Conservation (phyloP, 2,888 invertebrate species). For the Hydraecia micacea region DNA sequence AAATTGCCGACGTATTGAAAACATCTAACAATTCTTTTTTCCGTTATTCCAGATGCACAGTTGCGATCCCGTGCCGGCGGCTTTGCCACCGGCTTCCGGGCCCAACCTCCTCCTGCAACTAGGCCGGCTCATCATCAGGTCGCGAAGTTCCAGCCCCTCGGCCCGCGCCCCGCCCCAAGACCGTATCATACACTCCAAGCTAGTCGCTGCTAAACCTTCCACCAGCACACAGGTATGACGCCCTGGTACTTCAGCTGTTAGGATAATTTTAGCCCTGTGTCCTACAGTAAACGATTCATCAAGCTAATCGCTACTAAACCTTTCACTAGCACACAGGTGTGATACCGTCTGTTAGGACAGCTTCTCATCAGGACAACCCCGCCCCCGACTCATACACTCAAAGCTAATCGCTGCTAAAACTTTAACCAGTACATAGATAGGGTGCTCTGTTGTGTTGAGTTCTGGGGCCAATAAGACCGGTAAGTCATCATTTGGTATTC, state of each 20-base stretch:
- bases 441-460: not conserved
- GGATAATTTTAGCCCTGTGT: no score
- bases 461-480: not conserved
- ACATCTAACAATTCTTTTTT: not conserved
- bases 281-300: conserved; percentile 17
- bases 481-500: not conserved
- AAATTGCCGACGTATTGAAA: not conserved
- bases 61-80: conserved; percentile 81
- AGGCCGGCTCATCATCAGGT: conserved; percentile 91
- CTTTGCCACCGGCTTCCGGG: conserved; percentile 79
- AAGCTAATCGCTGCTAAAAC: not conserved
- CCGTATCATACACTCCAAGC: conserved; percentile 77
- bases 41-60: conserved; percentile 86
- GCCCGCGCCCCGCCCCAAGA: conserved; percentile 76
- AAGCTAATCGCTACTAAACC: conserved; percentile 77
- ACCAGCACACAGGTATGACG: conserved; percentile 74
- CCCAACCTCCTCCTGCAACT: conserved; percentile 90
- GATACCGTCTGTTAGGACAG: not conserved
- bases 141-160: conserved; percentile 88
- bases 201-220: conserved; percentile 76
- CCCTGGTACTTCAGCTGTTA: conserved; percentile 16
- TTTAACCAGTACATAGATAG: not conserved
- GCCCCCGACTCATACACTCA: not conserved
- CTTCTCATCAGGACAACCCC: not conserved
- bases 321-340: conserved; percentile 77